Conservation (phyloP, 2,888 invertebrate genomes). For the Pollenia labialis region DNA sequence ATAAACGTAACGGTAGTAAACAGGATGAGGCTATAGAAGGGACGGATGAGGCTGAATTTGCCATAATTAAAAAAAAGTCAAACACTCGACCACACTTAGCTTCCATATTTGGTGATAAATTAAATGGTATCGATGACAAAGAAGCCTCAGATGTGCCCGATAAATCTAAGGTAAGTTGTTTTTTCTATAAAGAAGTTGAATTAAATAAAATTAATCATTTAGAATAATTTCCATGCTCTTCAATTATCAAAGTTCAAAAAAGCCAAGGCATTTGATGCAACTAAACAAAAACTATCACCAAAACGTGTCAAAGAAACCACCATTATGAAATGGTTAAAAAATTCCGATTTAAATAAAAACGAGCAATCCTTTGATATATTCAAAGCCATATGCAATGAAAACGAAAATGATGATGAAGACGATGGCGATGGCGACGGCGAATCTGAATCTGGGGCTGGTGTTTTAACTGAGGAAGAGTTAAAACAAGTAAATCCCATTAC, state of each 20-base stretch:
- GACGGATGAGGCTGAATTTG: constrained; percentile 35
- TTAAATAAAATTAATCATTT: constrained; percentile 9
- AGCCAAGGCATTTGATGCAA: constrained; percentile 35
- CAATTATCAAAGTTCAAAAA: constrained; percentile 53
- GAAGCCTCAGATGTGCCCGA: not conserved
- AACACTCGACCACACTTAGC: constrained; percentile 48
- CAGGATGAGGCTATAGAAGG: constrained; percentile 26
- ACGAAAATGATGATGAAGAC: constrained; percentile 74
- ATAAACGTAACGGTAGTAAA: constrained; percentile 66
- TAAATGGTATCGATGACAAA: constrained; percentile 57
- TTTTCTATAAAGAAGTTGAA: not conserved
- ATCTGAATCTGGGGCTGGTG: constrained; percentile 7
- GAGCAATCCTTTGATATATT: constrained; percentile 82
- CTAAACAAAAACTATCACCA: constrained; percentile 46
- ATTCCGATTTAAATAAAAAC: constrained; percentile 83
- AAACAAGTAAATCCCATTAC: constrained; percentile 65
- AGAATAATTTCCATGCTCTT: constrained; percentile 1
- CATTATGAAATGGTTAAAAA: constrained; percentile 82
- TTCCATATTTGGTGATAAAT: constrained; percentile 66
- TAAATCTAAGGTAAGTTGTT: constrained; percentile 52
- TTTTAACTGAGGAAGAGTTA: constrained; percentile 50
- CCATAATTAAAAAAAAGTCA: constrained; percentile 36
- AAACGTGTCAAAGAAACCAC: constrained; percentile 77
- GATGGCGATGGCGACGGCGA: not conserved
- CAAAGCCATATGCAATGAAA: constrained; percentile 82